Evolutionary conservation across 2,113 vertebrate species (phyloP).

Genomic region (Phasianus colchicus): DNA sequence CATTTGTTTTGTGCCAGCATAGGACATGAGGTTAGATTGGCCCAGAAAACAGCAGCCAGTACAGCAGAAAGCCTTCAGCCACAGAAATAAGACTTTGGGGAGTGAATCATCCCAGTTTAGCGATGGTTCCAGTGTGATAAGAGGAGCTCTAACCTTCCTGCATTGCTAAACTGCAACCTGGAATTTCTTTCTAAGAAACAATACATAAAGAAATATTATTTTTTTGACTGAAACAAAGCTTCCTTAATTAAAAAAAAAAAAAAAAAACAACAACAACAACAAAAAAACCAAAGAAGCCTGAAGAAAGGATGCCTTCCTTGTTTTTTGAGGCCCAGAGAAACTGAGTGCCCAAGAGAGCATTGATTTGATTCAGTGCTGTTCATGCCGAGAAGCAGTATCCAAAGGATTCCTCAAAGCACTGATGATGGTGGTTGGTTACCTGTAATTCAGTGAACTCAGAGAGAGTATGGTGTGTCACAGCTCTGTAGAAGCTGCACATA

Average conservation of each 20-base stretch:
- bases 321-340: neutral
- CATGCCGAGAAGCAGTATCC: neutral
- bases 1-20: neutral
- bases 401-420: neutral
- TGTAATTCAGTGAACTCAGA: neutral
- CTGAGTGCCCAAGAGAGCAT: neutral
- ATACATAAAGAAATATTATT: neutral
- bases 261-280: too few relatives aligned
- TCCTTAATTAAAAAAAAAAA: neutral
- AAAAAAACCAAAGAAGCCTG: neutral
- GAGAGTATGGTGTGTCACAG: neutral
- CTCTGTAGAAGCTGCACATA: neutral
- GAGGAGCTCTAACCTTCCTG: neutral
- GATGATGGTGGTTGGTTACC: neutral
- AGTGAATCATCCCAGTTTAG: neutral
- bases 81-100: neutral
- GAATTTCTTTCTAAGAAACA: neutral
- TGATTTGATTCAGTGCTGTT: neutral
- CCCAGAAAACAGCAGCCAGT: constrained; percentile 8
- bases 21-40: constrained; percentile 1
- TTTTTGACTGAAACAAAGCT: neutral
- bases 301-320: neutral
- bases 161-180: neutral
- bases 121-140: neutral
- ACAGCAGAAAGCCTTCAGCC: constrained; percentile 14